Conservation (phyloP, 2,888 invertebrate species). For the Zaprionus bogoriensis region DNA sequence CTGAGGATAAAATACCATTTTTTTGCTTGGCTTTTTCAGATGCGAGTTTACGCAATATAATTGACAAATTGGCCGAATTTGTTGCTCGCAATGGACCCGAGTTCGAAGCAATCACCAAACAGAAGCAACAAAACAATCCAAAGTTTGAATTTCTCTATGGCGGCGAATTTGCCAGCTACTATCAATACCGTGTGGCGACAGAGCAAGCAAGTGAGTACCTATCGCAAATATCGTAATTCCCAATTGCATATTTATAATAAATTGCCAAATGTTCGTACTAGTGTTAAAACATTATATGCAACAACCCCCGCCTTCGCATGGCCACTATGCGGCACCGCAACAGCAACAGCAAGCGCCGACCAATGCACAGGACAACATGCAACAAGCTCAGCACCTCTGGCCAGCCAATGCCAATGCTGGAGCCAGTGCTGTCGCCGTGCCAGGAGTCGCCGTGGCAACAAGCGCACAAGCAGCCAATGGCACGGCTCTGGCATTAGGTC, state of each 20-base stretch:
- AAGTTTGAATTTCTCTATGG: constrained; percentile 98
- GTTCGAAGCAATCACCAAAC: constrained; percentile 99
- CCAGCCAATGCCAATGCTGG: constrained; percentile 33
- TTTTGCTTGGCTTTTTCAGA: constrained; percentile 83
- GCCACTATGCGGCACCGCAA: constrained; percentile 58
- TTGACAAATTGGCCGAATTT: constrained; percentile 99
- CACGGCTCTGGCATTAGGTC: constrained; percentile 66
- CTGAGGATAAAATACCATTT: constrained; percentile 7
- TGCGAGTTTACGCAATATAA: constrained; percentile 97
- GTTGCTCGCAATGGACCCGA: constrained; percentile 99
- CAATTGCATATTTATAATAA: not conserved
- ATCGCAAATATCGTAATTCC: not conserved
- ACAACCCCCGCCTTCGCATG: constrained; percentile 61
- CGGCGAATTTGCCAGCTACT: constrained; percentile 97
- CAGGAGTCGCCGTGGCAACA: constrained; percentile 1
- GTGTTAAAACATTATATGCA: constrained; percentile 86
- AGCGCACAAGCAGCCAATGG: constrained; percentile 50
- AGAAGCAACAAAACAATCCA: constrained; percentile 98
- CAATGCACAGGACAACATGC: constrained; percentile 43
- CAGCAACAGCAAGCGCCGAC: constrained; percentile 70
- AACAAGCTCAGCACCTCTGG: constrained; percentile 61
- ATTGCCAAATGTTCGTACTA: constrained; percentile 76
- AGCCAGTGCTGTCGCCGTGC: not conserved
- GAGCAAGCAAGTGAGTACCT: constrained; percentile 93
- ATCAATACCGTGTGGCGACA: constrained; percentile 96